Evolutionary conservation across 2,113 vertebrate genomes (phyloP).

Genomic region (Merops nubicus): DNA sequence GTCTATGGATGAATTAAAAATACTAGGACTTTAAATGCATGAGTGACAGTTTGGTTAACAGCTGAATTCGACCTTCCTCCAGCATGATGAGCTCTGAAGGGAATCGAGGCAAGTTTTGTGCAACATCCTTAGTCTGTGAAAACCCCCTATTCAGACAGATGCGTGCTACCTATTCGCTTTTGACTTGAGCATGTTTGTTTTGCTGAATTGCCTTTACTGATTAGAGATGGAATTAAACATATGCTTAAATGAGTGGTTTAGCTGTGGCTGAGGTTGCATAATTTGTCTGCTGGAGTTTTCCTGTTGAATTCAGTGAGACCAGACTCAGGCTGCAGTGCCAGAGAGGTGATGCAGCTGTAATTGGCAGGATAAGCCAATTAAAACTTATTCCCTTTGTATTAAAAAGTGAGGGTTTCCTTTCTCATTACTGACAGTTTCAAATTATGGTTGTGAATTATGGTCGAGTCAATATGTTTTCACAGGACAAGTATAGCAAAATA

Average conservation of each 20-base stretch:
- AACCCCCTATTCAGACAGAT: not conserved
- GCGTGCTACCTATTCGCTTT: not conserved
- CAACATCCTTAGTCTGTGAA: not conserved
- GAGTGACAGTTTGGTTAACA: not conserved
- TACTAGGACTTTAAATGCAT: not conserved
- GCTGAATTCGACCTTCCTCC: not conserved
- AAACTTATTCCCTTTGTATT: not conserved
- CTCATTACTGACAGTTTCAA: not conserved
- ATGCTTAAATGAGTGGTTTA: constrained; percentile 2
- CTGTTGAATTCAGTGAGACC: not conserved
- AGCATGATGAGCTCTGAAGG: not conserved
- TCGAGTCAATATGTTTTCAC: not conserved
- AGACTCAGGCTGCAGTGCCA: not conserved
- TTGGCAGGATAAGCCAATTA: not conserved
- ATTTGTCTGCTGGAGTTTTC: not conserved
- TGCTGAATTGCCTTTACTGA: constrained; percentile 23
- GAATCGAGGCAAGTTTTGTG: not conserved
- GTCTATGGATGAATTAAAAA: not conserved
- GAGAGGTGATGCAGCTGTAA: not conserved
- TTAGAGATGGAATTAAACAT: not conserved
- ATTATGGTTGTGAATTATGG: not conserved
- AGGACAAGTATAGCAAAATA: not conserved
- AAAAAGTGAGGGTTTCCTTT: not conserved
- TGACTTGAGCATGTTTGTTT: not conserved
- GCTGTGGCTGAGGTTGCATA: constrained; percentile 2